phyloP scores from a whole-genome alignment of 2,113 vertebrate genomes.

The Pterocles burchelli region DNA sequence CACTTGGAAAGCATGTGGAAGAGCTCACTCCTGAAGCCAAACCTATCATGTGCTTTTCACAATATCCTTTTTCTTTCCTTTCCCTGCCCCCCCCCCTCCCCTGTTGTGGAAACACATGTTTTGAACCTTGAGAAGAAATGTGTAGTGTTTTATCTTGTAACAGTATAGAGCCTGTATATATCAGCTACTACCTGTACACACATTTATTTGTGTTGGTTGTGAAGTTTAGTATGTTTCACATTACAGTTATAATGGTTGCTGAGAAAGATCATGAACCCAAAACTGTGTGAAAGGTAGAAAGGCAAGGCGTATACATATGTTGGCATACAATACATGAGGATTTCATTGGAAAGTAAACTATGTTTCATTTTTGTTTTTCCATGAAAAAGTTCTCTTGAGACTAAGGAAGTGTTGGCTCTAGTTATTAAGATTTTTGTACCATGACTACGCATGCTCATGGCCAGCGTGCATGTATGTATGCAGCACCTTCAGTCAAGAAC shows the following conservation, averaged over 20 bases:
- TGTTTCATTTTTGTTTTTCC: neutral
- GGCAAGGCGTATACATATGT: neutral
- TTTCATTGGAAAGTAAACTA: neutral
- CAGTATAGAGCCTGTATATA: neutral
- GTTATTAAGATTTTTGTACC: neutral
- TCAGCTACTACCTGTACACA: neutral
- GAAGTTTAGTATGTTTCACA: neutral
- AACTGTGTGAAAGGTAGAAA: neutral
- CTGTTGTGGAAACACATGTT: neutral
- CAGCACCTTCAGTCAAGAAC: neutral
- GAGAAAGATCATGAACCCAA: neutral
- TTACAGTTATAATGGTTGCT: neutral
- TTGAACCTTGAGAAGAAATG: neutral
- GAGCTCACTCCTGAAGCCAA: neutral
- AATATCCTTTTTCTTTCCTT: neutral
- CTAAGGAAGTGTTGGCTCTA: neutral
- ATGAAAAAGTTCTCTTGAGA: neutral
- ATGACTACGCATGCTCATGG: neutral
- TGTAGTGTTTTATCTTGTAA: neutral
- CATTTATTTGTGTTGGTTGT: neutral
- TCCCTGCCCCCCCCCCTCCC: too few relatives aligned
- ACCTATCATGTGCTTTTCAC: neutral
- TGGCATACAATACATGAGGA: neutral
- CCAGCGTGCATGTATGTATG: fast-evolving
- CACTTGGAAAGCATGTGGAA: neutral